These are phyloP conservation scores for Bursaphelenchus okinawaensis DNA, from an alignment of 2,888 invertebrate genomes.

Conservation along the genomic window DNA sequence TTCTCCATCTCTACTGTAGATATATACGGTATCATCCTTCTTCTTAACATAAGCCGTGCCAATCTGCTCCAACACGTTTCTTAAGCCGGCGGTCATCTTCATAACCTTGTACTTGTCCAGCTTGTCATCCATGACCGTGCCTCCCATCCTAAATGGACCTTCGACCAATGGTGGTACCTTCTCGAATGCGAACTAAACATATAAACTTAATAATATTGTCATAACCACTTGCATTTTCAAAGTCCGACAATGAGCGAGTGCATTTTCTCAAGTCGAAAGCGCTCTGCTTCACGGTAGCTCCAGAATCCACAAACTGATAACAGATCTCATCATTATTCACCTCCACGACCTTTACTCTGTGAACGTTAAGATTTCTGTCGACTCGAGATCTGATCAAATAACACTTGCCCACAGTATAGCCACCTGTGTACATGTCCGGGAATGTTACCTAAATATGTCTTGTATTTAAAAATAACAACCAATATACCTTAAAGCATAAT, in stretches of 20 bases:
- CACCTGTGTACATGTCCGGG: background rate
- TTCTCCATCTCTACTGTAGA: background rate
- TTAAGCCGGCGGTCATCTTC: background rate
- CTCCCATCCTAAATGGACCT: background rate
- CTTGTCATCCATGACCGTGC: background rate
- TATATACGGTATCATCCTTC: background rate
- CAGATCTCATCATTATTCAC: too few relatives aligned
- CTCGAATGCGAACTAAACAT: background rate
- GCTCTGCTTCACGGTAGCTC: too few relatives aligned
- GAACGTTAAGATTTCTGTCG: too few relatives aligned
- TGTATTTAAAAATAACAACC: too few relatives aligned
- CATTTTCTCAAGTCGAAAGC: too few relatives aligned
- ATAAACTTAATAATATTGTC: too few relatives aligned
- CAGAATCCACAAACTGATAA: too few relatives aligned
- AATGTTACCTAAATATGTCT: background rate
- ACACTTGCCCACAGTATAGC: background rate
- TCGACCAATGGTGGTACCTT: background rate
- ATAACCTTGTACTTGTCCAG: background rate
- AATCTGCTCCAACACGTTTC: background rate
- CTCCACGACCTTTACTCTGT: background rate
- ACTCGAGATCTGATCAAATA: background rate
- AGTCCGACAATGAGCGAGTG: too few relatives aligned
- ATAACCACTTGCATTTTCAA: too few relatives aligned
- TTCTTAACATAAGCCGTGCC: background rate
- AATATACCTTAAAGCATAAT: background rate